These are phyloP conservation scores for Spicauda simplicius DNA, from an alignment of 2,888 invertebrate genomes.

Conservation along the genomic window DNA sequence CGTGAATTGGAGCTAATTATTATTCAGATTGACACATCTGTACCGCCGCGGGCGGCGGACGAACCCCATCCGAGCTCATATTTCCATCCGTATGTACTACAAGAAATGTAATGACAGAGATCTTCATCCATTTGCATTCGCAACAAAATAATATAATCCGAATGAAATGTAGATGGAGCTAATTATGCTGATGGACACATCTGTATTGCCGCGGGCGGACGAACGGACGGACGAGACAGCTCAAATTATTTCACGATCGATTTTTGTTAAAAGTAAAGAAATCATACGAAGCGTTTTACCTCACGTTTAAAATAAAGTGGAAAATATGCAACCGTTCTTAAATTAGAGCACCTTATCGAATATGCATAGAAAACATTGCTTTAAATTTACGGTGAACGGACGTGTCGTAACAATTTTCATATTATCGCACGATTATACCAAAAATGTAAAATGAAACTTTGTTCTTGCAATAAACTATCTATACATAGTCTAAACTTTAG, in stretches of 20 bases:
- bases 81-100: background rate
- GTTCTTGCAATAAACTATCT: too few relatives aligned
- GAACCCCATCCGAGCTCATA: constrained; percentile 4
- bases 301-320: background rate
- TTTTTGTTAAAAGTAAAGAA: too few relatives aligned
- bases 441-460: too few relatives aligned
- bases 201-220: constrained; percentile 16
- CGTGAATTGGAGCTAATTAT: constrained; percentile 15
- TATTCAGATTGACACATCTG: constrained; percentile 9
- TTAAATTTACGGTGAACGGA: too few relatives aligned
- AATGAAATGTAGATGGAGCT: constrained; percentile 4
- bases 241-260: too few relatives aligned
- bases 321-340: background rate
- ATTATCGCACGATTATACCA: too few relatives aligned
- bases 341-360: background rate
- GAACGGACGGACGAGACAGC: background rate
- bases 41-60: constrained; percentile 1
- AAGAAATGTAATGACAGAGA: background rate
- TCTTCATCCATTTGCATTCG: constrained; percentile 1
- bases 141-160: background rate
- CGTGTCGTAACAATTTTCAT: too few relatives aligned
- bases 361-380: background rate
- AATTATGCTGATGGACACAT: constrained; percentile 28
- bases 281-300: background rate
- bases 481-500: too few relatives aligned